Conservation (phyloP, 2,113 vertebrate species). For the Pachycephala philippinensis region DNA sequence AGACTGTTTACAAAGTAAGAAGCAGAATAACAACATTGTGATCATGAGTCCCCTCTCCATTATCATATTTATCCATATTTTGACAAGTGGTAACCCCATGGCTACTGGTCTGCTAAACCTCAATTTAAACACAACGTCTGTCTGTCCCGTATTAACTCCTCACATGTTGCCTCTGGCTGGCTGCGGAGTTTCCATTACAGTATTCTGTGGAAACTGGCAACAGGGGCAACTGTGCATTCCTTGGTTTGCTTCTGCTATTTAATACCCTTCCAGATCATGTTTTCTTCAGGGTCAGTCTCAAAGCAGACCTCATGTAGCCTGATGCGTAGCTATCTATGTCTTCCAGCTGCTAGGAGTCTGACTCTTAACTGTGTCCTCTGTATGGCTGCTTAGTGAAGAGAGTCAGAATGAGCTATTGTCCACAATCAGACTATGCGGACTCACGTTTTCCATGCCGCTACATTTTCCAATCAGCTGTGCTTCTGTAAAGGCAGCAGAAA, state of each 20-base stretch:
- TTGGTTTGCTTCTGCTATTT: background rate
- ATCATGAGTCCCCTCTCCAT: background rate
- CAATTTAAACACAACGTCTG: background rate
- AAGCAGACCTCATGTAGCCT: background rate
- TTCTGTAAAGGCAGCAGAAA: background rate
- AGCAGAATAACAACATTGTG: background rate
- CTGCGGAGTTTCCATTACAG: background rate
- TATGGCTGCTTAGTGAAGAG: background rate
- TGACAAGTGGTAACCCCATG: background rate
- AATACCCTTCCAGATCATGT: background rate
- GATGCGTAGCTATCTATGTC: background rate
- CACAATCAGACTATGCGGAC: background rate
- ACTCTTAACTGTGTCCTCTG: background rate
- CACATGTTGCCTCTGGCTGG: accelerated
- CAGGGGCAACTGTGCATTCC: background rate
- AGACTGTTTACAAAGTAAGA: background rate
- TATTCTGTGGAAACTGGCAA: background rate
- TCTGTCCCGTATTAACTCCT: background rate
- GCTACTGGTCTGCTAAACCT: background rate
- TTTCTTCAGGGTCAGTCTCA: background rate
- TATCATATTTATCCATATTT: accelerated
- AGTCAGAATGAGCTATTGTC: background rate
- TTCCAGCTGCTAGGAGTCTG: background rate
- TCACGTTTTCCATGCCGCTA: background rate
- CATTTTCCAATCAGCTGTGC: background rate